These are phyloP conservation scores for Siphlonurus alternatus DNA, from an alignment of 2,888 invertebrate species.

Conservation along the genomic window DNA sequence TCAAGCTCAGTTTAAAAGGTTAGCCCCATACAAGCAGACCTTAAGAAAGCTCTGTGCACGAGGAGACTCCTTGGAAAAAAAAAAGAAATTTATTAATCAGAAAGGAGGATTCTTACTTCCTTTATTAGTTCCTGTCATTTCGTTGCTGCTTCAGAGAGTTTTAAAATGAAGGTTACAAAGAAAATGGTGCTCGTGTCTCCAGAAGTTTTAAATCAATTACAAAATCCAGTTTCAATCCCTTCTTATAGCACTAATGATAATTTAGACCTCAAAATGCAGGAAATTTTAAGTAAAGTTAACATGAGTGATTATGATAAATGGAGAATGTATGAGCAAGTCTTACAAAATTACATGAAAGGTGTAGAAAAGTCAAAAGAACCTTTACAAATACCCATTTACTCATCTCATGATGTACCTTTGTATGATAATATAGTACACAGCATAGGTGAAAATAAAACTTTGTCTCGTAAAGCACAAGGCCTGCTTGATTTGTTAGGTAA, in stretches of 20 bases:
- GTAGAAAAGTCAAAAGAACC: too few species aligned
- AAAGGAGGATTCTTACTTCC: conserved; percentile 3
- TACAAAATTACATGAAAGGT: neutral
- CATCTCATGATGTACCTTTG: too few species aligned
- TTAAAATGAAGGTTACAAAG: neutral
- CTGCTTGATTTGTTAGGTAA: too few species aligned
- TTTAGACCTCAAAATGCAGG: neutral
- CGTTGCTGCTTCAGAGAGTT: neutral
- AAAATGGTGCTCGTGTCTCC: neutral
- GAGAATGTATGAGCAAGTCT: neutral
- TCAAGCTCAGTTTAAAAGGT: neutral
- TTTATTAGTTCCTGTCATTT: neutral
- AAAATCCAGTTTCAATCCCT: neutral
- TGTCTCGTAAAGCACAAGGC: neutral
- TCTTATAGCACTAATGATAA: neutral
- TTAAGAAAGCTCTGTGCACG: neutral
- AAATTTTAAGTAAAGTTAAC: neutral
- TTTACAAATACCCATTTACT: too few species aligned
- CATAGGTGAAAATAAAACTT: neutral
- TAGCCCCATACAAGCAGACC: too few species aligned
- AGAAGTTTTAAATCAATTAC: neutral
- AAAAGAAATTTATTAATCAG: neutral
- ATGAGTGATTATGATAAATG: neutral
- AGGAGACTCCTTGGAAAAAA: neutral
- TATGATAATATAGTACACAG: too few species aligned